These are phyloP conservation scores for Pogonocherus hispidulus DNA, from an alignment of 2,888 invertebrate species.

Conservation along the genomic window DNA sequence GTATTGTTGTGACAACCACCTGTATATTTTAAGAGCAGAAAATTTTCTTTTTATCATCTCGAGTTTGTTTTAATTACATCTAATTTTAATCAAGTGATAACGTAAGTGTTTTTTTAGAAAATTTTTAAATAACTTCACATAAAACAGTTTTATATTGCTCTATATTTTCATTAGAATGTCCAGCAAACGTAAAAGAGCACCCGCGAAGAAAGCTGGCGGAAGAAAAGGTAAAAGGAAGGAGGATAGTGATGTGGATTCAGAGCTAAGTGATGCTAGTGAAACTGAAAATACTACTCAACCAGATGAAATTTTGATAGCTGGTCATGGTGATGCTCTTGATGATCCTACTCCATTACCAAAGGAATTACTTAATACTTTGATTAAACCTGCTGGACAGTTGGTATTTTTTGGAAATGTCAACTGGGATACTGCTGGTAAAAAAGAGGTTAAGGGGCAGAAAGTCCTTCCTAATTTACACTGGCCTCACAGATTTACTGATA, in stretches of 20 bases:
- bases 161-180: slow-evolving; percentile 55
- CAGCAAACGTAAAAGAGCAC: slow-evolving; percentile 65
- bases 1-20: slow-evolving; percentile 26
- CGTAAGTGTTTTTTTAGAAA: slow-evolving; percentile 2
- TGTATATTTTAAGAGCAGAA: slow-evolving; percentile 7
- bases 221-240: slow-evolving; percentile 66
- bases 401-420: slow-evolving; percentile 89
- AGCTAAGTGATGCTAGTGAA: slow-evolving; percentile 66
- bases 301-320: slow-evolving; percentile 72
- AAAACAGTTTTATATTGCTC: neutral
- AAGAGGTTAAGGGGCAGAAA: slow-evolving; percentile 79
- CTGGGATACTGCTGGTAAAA: slow-evolving; percentile 90
- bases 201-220: slow-evolving; percentile 60
- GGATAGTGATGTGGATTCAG: slow-evolving; percentile 67
- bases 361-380: slow-evolving; percentile 76
- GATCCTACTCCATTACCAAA: slow-evolving; percentile 77
- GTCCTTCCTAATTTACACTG: slow-evolving; percentile 82
- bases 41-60: too few relatives aligned
- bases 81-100: neutral
- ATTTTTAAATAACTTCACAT: slow-evolving; percentile 8
- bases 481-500: slow-evolving; percentile 84
- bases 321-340: slow-evolving; percentile 71
- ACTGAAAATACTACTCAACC: slow-evolving; percentile 67
- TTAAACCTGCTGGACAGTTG: slow-evolving; percentile 80
- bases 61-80: slow-evolving; percentile 7